Evolutionary conservation across 1,140 invertebrate species (phyloP).

Genomic region (Pectinophora gossypiella): DNA sequence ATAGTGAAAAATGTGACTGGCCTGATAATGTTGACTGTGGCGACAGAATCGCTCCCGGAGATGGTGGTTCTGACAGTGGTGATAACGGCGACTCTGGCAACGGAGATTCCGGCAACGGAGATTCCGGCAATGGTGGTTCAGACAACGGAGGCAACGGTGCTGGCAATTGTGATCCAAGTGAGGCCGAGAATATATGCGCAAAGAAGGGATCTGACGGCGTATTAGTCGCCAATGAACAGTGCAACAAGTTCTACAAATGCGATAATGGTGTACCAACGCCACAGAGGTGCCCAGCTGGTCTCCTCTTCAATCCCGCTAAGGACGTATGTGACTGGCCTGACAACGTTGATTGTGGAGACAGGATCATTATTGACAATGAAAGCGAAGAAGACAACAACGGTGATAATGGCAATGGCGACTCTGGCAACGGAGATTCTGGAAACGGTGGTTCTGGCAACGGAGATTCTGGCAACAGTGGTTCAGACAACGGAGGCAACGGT

Average conservation of each 20-base stretch:
- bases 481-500: not conserved
- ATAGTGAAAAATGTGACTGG: too few species aligned
- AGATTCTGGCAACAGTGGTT: conserved; percentile 3
- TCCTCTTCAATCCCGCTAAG: conserved; percentile 27
- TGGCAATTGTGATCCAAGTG: not conserved
- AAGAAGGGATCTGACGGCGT: conserved; percentile 10
- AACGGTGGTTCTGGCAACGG: not conserved
- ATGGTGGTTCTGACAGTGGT: conserved; percentile 7
- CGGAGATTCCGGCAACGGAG: not conserved
- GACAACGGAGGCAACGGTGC: conserved; percentile 1
- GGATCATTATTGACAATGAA: not conserved
- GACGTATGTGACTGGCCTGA: conserved; percentile 32
- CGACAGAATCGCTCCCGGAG: too few species aligned
- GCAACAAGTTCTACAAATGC: conserved; percentile 47
- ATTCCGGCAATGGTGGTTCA: not conserved
- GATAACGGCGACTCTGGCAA: conserved; percentile 2
- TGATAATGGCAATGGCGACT: conserved; percentile 10
- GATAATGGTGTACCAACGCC: conserved; percentile 26
- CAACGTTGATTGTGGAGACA: not conserved
- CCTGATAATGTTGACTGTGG: conserved; percentile 71
- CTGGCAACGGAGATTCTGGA: not conserved
- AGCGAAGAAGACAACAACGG: not conserved
- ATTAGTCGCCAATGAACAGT: conserved; percentile 31
- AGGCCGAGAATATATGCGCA: conserved; percentile 1
- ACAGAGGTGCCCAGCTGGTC: conserved; percentile 21